phyloP scores from a whole-genome alignment of 2,797 vertebrate genomes.

The Premnoplex brunnescens region DNA sequence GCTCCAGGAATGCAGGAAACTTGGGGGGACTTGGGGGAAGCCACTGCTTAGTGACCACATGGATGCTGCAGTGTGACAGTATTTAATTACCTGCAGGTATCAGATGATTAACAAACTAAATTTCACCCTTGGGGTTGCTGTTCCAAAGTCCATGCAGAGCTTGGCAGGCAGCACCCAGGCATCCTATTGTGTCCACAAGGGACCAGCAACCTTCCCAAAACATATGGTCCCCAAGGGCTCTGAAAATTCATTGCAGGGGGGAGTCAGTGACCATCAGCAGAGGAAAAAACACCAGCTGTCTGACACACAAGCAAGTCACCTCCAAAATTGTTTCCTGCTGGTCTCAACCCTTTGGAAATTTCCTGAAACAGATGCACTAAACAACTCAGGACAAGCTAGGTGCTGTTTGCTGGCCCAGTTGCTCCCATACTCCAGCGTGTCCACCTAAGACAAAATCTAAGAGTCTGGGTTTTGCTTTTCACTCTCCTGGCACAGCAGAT shows the following conservation, averaged over 20 bases:
- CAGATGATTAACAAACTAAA: background rate
- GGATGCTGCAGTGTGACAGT: background rate
- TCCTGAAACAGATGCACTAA: background rate
- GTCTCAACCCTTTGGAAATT: background rate
- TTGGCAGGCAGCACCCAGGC: background rate
- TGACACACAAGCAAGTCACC: background rate
- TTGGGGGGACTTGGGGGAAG: background rate
- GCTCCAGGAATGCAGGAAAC: background rate
- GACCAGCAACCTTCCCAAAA: background rate
- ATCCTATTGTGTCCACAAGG: background rate
- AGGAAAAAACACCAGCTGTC: background rate
- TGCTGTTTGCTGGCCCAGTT: background rate
- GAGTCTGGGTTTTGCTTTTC: background rate
- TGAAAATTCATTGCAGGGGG: background rate
- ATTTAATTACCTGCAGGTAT: background rate
- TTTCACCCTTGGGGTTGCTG: background rate
- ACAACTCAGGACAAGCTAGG: background rate
- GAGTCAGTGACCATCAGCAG: background rate
- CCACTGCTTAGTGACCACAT: background rate
- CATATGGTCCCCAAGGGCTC: background rate
- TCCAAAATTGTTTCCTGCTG: background rate
- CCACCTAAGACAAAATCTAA: background rate
- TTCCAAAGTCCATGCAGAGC: background rate
- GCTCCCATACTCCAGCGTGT: background rate
- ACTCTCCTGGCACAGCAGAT: background rate